Evolutionary conservation across 2,797 vertebrate genomes (phyloP).

Genomic region (Sebastes hopkinsi): DNA sequence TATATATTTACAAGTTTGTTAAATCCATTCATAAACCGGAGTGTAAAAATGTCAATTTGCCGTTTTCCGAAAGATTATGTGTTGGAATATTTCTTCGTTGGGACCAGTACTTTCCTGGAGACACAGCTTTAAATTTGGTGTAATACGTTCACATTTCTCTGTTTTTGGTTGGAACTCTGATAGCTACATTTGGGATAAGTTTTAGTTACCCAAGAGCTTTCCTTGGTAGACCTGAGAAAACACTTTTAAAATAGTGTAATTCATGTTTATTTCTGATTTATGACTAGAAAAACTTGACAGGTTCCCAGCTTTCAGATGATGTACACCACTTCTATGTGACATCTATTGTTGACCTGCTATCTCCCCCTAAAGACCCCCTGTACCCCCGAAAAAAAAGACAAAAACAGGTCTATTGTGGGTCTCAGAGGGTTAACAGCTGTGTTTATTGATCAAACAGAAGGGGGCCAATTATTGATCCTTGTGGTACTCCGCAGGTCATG

Average conservation of each 20-base stretch:
- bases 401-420: no score
- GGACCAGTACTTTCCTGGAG: not conserved
- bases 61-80: not conserved
- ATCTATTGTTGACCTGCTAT: no score
- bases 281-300: no score
- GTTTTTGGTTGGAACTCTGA: not conserved
- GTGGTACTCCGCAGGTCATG: not conserved
- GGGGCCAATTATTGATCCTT: not conserved
- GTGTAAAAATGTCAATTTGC: not conserved
- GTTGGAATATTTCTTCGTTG: not conserved
- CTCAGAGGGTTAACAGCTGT: not conserved
- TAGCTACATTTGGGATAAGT: not conserved
- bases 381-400: no score
- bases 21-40: not conserved
- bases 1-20: not conserved
- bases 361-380: no score
- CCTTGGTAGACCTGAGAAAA: not conserved
- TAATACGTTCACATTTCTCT: not conserved
- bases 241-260: no score
- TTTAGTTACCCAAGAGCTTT: not conserved
- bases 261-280: no score
- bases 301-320: no score
- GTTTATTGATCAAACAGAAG: not conserved
- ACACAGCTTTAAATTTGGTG: not conserved
- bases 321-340: no score